phyloP scores from a whole-genome alignment of 2,888 invertebrate species.

The Diarsia brunnea region DNA sequence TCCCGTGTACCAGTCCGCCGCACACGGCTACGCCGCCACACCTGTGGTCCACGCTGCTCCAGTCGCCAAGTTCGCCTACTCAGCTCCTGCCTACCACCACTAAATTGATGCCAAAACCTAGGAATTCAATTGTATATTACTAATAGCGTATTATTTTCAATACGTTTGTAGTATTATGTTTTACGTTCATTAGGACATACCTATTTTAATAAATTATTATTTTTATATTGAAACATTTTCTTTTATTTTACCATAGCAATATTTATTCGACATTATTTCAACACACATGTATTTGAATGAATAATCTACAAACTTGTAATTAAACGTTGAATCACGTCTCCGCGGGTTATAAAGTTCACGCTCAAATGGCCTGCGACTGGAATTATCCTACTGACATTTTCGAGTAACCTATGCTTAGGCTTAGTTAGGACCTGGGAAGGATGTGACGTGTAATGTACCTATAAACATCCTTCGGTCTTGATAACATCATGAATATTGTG shows the following conservation, averaged over 20 bases:
- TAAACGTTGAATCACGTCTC: slow-evolving; percentile 19
- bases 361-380: slow-evolving; percentile 30
- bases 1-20: slow-evolving; percentile 87
- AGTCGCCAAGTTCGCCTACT: slow-evolving; percentile 74
- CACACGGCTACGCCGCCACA: slow-evolving; percentile 77
- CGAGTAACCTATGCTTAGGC: slow-evolving; percentile 16
- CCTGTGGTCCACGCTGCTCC: slow-evolving; percentile 77
- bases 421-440: neutral
- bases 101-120: slow-evolving; percentile 81
- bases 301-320: slow-evolving; percentile 8
- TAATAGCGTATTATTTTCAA: slow-evolving; percentile 71
- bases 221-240: slow-evolving; percentile 36
- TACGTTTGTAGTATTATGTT: slow-evolving; percentile 65
- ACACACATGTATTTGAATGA: neutral
- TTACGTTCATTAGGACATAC: slow-evolving; percentile 69
- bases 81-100: slow-evolving; percentile 84
- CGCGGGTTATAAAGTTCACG: slow-evolving; percentile 53
- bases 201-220: slow-evolving; percentile 71
- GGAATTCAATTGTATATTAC: slow-evolving; percentile 69
- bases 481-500: neutral
- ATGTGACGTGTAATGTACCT: slow-evolving; percentile 4
- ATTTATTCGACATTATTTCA: neutral
- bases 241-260: slow-evolving; percentile 11
- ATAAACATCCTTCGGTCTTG: neutral
- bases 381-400: slow-evolving; percentile 59